A percentile compares a stretch with the other conserved stretches of the same genome.
These are phyloP conservation scores for Orthosia gracilis DNA, from an alignment of 2,888 invertebrate genomes.

Conservation along the genomic window DNA sequence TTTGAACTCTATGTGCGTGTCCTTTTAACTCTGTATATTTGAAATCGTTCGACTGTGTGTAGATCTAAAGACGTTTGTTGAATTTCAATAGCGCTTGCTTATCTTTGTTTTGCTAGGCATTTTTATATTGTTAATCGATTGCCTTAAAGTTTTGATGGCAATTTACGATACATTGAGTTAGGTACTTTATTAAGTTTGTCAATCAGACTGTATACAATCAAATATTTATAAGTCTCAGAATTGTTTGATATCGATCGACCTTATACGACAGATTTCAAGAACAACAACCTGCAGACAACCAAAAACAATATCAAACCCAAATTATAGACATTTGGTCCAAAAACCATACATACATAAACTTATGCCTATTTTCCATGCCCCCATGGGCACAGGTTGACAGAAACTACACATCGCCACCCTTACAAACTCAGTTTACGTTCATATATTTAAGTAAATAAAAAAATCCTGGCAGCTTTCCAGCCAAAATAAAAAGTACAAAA, in stretches of 20 bases:
- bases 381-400: too few relatives aligned
- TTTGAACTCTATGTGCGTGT: constrained; percentile 40
- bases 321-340: background rate
- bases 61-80: constrained; percentile 31
- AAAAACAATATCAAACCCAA: background rate
- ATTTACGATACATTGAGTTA: background rate
- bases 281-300: background rate
- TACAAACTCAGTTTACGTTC: background rate
- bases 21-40: constrained; percentile 39
- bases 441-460: background rate
- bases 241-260: background rate
- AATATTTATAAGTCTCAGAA: background rate
- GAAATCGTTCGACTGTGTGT: constrained; percentile 43
- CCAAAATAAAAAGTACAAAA: constrained; percentile 23
- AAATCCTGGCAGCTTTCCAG: constrained; percentile 41
- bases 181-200: background rate
- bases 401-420: too few relatives aligned
- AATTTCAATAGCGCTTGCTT: constrained; percentile 32
- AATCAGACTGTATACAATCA: background rate
- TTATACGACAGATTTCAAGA: background rate
- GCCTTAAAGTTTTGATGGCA: background rate
- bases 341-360: background rate
- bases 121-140: background rate
- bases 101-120: constrained; percentile 22
- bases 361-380: too few relatives aligned